Conservation (phyloP, 2,888 invertebrate species). For the Rhaphigaster nebulosa region DNA sequence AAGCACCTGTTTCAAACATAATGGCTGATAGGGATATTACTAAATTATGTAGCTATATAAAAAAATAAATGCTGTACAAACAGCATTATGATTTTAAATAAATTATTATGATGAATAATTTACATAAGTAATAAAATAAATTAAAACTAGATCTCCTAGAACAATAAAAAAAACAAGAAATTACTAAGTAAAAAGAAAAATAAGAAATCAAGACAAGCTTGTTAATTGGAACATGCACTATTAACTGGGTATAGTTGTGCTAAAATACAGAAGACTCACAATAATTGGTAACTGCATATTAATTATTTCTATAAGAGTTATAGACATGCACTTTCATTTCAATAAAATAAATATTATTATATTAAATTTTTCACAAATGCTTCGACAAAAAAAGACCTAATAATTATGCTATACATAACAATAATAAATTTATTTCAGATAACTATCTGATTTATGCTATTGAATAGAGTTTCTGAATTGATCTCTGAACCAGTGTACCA, state of each 20-base stretch:
- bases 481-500: background rate
- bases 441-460: background rate
- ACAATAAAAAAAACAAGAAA: background rate
- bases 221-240: background rate
- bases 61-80: background rate
- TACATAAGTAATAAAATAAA: background rate
- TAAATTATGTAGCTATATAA: background rate
- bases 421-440: background rate
- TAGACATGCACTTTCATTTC: background rate
- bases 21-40: background rate
- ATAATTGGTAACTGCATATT: background rate
- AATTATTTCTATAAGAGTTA: background rate
- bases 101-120: background rate
- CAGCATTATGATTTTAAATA: background rate
- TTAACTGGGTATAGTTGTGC: background rate
- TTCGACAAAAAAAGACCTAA: background rate
- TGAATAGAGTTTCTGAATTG: background rate
- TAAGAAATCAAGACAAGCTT: background rate
- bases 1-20: background rate
- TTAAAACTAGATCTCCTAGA: too few species aligned
- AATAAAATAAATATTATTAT: background rate
- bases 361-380: background rate
- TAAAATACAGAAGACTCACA: background rate
- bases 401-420: background rate
- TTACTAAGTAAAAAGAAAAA: background rate